Percentiles rank a stretch among this genome's conserved stretches.
These are phyloP conservation scores for Pyrochroa serraticornis DNA, from an alignment of 2,888 invertebrate species.

Conservation along the genomic window DNA sequence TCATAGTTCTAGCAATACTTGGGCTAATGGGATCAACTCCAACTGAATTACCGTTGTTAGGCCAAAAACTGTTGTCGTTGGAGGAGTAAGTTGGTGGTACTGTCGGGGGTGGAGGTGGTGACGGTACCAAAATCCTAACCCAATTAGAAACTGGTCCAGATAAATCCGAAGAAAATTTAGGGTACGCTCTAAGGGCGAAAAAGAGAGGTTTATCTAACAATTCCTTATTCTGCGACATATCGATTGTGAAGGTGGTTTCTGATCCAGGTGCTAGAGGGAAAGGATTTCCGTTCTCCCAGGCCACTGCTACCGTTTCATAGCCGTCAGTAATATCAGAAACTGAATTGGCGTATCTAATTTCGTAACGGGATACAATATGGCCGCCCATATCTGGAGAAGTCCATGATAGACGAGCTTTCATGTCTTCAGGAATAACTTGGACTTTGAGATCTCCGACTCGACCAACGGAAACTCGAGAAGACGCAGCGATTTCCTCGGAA, in stretches of 20 bases:
- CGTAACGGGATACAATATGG: constrained; percentile 60
- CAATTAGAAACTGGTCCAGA: constrained; percentile 63
- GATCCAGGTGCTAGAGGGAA: constrained; percentile 62
- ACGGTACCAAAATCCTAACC: constrained; percentile 61
- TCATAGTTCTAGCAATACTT: constrained; percentile 54
- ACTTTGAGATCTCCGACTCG: constrained; percentile 64
- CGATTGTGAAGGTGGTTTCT: constrained; percentile 60
- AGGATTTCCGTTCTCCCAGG: constrained; percentile 58
- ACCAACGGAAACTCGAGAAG: constrained; percentile 55
- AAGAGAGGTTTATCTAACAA: constrained; percentile 61
- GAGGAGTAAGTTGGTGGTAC: constrained; percentile 54
- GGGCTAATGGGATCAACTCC: constrained; percentile 53
- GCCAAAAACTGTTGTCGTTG: constrained; percentile 54
- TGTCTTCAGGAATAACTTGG: constrained; percentile 57
- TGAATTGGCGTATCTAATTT: constrained; percentile 59
- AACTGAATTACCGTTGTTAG: constrained; percentile 48
- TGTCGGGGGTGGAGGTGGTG: constrained; percentile 61
- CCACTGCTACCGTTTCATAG: constrained; percentile 56
- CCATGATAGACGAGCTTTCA: constrained; percentile 63
- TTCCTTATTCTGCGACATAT: constrained; percentile 58
- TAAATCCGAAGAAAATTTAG: constrained; percentile 51
- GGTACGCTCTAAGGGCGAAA: constrained; percentile 62
- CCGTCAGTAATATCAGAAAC: constrained; percentile 59
- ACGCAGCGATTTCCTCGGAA: constrained; percentile 51
- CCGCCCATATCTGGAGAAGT: constrained; percentile 67